Evolutionary conservation across 1,140 invertebrate species (phyloP).

Genomic region (Mycetomoellerius zeteki): DNA sequence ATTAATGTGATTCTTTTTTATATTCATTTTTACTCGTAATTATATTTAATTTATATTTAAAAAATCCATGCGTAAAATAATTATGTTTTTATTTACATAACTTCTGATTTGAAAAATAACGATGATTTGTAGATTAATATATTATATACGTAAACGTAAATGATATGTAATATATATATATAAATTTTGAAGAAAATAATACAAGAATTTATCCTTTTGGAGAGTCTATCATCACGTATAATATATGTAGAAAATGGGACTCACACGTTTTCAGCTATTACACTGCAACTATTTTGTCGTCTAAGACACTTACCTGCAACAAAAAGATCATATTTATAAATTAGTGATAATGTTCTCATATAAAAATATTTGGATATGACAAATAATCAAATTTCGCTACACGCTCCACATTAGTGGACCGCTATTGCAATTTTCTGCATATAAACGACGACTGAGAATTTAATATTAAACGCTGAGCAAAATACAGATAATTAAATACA

Average conservation of each 20-base stretch:
- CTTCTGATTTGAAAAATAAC: neutral
- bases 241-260: neutral
- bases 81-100: too few species aligned
- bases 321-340: constrained; percentile 29
- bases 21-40: neutral
- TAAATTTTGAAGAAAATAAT: neutral
- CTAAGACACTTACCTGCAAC: constrained; percentile 68
- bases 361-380: neutral
- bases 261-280: constrained; percentile 11
- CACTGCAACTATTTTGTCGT: neutral
- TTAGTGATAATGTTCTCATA: neutral
- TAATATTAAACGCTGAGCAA: neutral
- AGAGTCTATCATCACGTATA: neutral
- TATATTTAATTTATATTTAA: neutral
- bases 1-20: neutral
- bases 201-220: neutral
- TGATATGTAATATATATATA: neutral
- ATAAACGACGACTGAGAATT: constrained; percentile 8
- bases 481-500: neutral
- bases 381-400: neutral
- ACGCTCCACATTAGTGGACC: neutral
- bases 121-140: neutral
- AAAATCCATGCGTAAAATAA: too few species aligned
- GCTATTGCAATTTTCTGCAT: neutral
- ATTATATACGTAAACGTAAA: too few species aligned